These are phyloP conservation scores for Dicrurus megarhynchus DNA, from an alignment of 2,113 vertebrate species.

Conservation along the genomic window DNA sequence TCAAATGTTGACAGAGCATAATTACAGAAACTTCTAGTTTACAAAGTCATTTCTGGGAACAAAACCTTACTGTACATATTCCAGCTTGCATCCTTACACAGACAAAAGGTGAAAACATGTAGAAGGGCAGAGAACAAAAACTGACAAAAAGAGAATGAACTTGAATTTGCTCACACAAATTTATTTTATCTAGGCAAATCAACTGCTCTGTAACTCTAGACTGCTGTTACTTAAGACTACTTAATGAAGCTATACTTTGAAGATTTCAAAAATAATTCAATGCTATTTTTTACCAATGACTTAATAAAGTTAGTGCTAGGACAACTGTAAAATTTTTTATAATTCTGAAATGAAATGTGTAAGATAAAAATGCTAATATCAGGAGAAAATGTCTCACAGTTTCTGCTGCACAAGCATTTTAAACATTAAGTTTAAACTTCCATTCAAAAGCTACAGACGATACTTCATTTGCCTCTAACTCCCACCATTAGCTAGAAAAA, in stretches of 20 bases:
- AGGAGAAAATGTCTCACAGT: background rate
- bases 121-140: background rate
- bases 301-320: background rate
- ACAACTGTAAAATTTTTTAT: background rate
- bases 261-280: background rate
- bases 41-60: background rate
- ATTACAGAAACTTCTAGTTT: background rate
- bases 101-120: background rate
- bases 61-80: background rate
- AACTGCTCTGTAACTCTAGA: background rate
- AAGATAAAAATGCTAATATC: background rate
- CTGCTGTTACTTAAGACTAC: background rate
- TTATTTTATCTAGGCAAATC: background rate
- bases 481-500: background rate
- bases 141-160: background rate
- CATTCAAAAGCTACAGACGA: background rate
- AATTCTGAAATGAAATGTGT: background rate
- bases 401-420: background rate
- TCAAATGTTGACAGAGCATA: background rate
- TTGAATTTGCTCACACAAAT: background rate
- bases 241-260: background rate
- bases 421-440: background rate
- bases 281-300: background rate
- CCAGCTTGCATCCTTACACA: background rate
- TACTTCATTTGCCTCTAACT: background rate